phyloP scores from a whole-genome alignment of 2,797 vertebrate species.

The Hypotaenidia okinawae region DNA sequence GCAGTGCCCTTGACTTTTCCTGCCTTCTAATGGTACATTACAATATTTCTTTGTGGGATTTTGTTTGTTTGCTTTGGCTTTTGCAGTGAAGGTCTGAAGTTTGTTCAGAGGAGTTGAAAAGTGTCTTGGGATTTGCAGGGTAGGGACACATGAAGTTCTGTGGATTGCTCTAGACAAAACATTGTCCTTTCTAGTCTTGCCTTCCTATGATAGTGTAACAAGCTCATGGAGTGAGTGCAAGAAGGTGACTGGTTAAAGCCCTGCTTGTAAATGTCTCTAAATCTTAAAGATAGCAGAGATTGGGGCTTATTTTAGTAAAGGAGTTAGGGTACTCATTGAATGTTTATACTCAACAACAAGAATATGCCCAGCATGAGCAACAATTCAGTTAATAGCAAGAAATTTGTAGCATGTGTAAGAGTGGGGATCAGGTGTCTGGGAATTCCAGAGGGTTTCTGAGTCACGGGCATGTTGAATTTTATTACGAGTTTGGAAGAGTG shows the following conservation, averaged over 20 bases:
- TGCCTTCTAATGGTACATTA: not conserved
- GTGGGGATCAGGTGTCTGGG: not conserved
- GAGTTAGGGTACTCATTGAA: not conserved
- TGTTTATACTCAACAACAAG: not conserved
- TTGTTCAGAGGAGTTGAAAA: not conserved
- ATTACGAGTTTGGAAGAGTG: not conserved
- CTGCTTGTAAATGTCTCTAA: not conserved
- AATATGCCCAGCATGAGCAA: not conserved
- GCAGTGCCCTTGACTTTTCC: not conserved
- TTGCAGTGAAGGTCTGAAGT: not conserved
- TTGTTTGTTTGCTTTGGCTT: not conserved
- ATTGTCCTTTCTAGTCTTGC: not conserved
- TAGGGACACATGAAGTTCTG: not conserved
- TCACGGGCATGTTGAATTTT: not conserved
- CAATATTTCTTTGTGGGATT: not conserved
- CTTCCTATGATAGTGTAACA: fast-evolving
- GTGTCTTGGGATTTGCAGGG: not conserved
- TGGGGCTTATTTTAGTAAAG: not conserved
- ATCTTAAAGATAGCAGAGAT: not conserved
- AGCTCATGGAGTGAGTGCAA: not conserved
- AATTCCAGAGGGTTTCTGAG: not conserved
- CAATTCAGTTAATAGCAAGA: not conserved
- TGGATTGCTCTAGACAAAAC: not conserved
- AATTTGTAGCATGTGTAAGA: not conserved
- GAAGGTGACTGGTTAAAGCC: not conserved